phyloP scores from a whole-genome alignment of 2,113 vertebrate genomes.

The Anoura caudifer region DNA sequence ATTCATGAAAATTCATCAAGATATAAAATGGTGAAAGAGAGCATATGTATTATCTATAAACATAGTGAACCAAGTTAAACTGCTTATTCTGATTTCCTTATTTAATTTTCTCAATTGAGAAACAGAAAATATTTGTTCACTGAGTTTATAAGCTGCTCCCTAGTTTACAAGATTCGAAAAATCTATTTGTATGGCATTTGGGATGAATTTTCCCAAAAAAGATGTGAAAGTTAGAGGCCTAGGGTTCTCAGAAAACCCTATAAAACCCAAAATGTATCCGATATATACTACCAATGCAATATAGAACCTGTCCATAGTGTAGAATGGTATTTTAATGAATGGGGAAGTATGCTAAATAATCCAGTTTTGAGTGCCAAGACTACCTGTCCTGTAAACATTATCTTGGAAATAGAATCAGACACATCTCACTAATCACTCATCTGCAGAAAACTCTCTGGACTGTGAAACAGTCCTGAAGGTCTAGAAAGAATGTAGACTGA shows the following conservation, averaged over 20 bases:
- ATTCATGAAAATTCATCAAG: conserved; percentile 1
- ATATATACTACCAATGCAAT: background rate
- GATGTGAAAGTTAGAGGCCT: background rate
- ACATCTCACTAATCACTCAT: background rate
- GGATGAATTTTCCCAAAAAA: background rate
- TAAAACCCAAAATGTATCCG: background rate
- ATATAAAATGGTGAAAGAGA: background rate
- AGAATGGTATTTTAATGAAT: background rate
- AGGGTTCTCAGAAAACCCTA: background rate
- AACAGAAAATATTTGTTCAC: conserved; percentile 15
- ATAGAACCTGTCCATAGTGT: background rate
- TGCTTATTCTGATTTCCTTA: conserved; percentile 2
- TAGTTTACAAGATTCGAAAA: background rate
- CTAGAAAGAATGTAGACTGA: background rate
- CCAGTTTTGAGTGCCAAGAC: background rate
- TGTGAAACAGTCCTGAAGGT: background rate
- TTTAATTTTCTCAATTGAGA: conserved; percentile 18
- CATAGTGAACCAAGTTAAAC: background rate
- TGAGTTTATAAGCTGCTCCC: background rate
- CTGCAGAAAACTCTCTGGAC: background rate
- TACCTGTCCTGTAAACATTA: background rate
- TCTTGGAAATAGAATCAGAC: background rate
- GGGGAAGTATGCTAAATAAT: background rate
- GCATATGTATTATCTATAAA: background rate
- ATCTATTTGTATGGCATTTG: background rate